phyloP scores from a whole-genome alignment of 2,888 invertebrate species.

The Eubasilissa splendida region DNA sequence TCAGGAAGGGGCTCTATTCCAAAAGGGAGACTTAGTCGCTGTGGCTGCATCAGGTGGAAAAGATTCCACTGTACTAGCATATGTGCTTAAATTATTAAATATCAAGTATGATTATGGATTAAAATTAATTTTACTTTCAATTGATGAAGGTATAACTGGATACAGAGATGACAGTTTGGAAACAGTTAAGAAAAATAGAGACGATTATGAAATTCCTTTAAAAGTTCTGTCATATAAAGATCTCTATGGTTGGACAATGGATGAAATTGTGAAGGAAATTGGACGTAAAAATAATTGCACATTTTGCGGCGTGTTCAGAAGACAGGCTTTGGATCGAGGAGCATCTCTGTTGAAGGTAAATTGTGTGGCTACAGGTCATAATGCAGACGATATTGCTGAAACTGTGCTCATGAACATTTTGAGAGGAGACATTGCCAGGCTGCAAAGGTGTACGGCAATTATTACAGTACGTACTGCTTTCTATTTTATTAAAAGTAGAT shows the following conservation, averaged over 20 bases:
- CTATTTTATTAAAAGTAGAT: too few species aligned
- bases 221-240: slow-evolving; percentile 98
- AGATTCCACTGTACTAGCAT: slow-evolving; percentile 98
- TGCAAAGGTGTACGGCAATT: slow-evolving; percentile 93
- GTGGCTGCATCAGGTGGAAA: slow-evolving; percentile 95
- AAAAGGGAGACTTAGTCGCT: slow-evolving; percentile 88
- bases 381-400: slow-evolving; percentile 98
- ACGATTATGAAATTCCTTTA: slow-evolving; percentile 93
- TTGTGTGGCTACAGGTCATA: slow-evolving; percentile 97
- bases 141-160: slow-evolving; percentile 98
- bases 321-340: slow-evolving; percentile 97
- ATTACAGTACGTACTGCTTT: slow-evolving; percentile 77
- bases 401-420: slow-evolving; percentile 98
- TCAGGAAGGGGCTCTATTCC: slow-evolving; percentile 84
- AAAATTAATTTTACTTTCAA: slow-evolving; percentile 91
- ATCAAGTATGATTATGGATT: slow-evolving; percentile 92
- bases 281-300: slow-evolving; percentile 96
- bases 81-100: slow-evolving; percentile 92
- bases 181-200: slow-evolving; percentile 95
- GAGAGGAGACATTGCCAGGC: slow-evolving; percentile 94
- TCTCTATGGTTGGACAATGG: slow-evolving; percentile 99
- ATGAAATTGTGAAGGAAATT: slow-evolving; percentile 93
- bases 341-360: slow-evolving; percentile 90
- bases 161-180: slow-evolving; percentile 97
- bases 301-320: slow-evolving; percentile 94